Conservation (phyloP, 2,113 vertebrate genomes). For the Dipodomys ordii region DNA sequence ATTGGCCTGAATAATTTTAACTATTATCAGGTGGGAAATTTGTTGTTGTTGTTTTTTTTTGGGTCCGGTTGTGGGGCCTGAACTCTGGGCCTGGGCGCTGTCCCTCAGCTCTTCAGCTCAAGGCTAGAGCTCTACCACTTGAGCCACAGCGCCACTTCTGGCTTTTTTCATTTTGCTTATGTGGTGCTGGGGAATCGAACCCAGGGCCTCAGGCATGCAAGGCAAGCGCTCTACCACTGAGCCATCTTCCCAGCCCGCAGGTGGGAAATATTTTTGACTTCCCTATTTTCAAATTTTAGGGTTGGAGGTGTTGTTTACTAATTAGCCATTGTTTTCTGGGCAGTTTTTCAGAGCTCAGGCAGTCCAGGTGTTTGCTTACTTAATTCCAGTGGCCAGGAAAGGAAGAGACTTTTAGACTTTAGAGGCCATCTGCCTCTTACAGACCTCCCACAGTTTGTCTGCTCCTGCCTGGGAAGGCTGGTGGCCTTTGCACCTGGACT, state of each 20-base stretch:
- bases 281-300: constrained; percentile 8
- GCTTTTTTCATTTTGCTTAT: too few species aligned
- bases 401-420: neutral
- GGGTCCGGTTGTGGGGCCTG: too few species aligned
- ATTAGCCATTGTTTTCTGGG: neutral
- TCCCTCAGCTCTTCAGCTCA: too few species aligned
- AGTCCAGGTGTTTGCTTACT: neutral
- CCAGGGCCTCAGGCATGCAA: too few species aligned
- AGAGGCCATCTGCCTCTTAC: neutral
- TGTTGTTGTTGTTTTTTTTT: neutral
- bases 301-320: neutral
- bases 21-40: neutral
- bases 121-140: too few species aligned
- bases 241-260: too few species aligned
- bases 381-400: neutral
- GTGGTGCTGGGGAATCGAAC: too few species aligned
- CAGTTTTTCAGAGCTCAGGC: neutral
- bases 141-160: too few species aligned
- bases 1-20: neutral
- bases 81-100: too few species aligned
- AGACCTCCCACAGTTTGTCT: too few species aligned
- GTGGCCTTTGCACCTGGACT: neutral
- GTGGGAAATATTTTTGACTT: neutral
- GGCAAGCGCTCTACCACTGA: too few species aligned
- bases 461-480: neutral